Percentiles rank a stretch among this genome's conserved stretches.
These are phyloP conservation scores for Tachystola acroxantha DNA, from an alignment of 2,888 invertebrate genomes.

Conservation along the genomic window DNA sequence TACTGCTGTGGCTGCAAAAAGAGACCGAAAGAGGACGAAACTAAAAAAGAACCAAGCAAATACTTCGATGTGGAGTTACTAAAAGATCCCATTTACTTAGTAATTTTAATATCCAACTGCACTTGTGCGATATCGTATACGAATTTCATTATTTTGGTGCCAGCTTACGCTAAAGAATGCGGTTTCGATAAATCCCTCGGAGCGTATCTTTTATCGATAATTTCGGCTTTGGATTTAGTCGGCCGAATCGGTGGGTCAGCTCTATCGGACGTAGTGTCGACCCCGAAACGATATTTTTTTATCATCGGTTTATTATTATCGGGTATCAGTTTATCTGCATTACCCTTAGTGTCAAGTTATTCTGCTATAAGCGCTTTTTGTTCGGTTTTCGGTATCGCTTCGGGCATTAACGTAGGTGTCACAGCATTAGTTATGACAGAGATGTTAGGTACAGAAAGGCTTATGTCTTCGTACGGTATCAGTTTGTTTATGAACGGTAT, in stretches of 20 bases:
- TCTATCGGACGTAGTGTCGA: conserved; percentile 85
- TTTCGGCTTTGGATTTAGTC: conserved; percentile 88
- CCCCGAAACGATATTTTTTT: conserved; percentile 90
- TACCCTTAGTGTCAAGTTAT: conserved; percentile 84
- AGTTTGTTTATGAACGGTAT: conserved; percentile 91
- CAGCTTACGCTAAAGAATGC: conserved; percentile 84
- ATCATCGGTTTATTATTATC: conserved; percentile 87
- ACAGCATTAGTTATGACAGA: conserved; percentile 94
- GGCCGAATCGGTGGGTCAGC: conserved; percentile 93
- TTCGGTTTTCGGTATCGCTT: conserved; percentile 87
- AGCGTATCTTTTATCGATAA: conserved; percentile 87
- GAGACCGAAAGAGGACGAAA: conserved; percentile 44
- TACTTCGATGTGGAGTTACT: conserved; percentile 86
- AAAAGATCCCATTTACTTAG: conserved; percentile 88
- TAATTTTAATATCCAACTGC: conserved; percentile 90
- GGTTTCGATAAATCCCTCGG: conserved; percentile 84
- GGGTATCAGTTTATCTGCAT: conserved; percentile 83
- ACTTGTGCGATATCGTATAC: conserved; percentile 93
- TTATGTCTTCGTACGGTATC: conserved; percentile 92
- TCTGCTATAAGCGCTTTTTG: conserved; percentile 82
- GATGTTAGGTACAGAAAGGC: conserved; percentile 89
- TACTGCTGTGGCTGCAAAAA: conserved; percentile 60
- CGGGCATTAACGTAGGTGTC: conserved; percentile 91
- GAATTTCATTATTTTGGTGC: conserved; percentile 89
- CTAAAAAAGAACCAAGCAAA: conserved; percentile 73